Base-by-base conservation (phyloP, 1,140 invertebrate genomes). In the Hylyphantes graminicola region DNA sequence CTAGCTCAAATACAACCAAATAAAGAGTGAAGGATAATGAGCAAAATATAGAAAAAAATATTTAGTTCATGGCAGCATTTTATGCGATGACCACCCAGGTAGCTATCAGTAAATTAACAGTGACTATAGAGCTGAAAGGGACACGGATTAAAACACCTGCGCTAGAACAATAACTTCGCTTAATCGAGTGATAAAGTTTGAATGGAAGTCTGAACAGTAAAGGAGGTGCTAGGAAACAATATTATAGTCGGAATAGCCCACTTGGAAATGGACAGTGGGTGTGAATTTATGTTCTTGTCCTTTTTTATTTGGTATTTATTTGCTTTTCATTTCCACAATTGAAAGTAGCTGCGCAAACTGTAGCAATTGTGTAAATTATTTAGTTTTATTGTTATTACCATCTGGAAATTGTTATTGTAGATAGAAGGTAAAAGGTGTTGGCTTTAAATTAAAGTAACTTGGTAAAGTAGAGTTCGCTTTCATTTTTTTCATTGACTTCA, bases 131-230 rank as follows among this genome's bases (percentile, higher is more conserved):
- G 70, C n/a, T 65, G 70, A 83, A 82, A 83, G 61, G 48, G 21
- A 57, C 70, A 74, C 53, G 72, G 35, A 74, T 74, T 65, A 83
- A 70, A 83, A 83, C 80, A 83, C 72, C 80, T 83, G 80, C 72
- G 48, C 48, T 61, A 67, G 53, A 83, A 83, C 70, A 83, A 83
- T 83, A 83, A 83, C 72, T 74, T 75, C 7, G 53, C 51, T 74
- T 74, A 83, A 83, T 83, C 80, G 61, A 83, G 80, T 83, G 74
- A 83, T 74, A 75, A 83, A 83, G 57, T 73, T 63, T 21, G 53
- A 81, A 61, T 63, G 79, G 53, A 73, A 72, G 35, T 80, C 50
- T 8, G 48, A 63, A 73, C 55, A 19, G 68, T 81, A 50, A 81
- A 73, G 55, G n/a, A 81, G 57, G 68, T 73, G 77, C 51, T 70